A percentile compares a stretch with the other conserved stretches of the same genome.
phyloP scores from a whole-genome alignment of 2,797 vertebrate genomes.

The Cuniculus paca region DNA sequence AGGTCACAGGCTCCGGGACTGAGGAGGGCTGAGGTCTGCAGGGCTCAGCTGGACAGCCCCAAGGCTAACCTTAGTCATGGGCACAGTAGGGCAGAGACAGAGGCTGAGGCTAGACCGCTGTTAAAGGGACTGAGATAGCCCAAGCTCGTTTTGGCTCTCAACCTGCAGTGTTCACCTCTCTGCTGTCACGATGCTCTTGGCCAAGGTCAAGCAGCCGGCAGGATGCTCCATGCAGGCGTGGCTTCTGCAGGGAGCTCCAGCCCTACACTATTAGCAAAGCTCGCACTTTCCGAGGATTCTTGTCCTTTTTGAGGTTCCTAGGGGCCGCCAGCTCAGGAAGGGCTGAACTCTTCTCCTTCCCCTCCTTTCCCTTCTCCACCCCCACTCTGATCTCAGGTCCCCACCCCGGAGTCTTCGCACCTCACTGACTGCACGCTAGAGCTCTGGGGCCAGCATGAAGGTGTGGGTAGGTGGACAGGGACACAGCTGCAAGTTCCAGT shows the following conservation, averaged over 20 bases:
- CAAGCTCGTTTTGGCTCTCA: not conserved
- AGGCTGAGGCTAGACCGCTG: too few species aligned
- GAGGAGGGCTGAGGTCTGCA: not conserved
- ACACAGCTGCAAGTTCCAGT: not conserved
- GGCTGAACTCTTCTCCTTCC: not conserved
- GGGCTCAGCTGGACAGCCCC: not conserved
- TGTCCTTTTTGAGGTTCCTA: not conserved
- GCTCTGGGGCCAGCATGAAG: fast-evolving
- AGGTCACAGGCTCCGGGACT: not conserved
- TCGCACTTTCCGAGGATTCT: not conserved
- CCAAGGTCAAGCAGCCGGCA: too few species aligned
- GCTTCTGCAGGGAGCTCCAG: not conserved
- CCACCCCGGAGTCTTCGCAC: not conserved
- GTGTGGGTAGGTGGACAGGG: fast-evolving
- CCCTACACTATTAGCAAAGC: not conserved
- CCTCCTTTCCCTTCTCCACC: not conserved
- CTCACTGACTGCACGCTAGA: fast-evolving
- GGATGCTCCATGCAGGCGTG: not conserved
- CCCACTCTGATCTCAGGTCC: not conserved
- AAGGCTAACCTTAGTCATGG: not conserved
- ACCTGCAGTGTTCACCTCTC: not conserved
- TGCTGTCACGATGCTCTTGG: not conserved
- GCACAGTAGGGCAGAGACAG: too few species aligned
- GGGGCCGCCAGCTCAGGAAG: not conserved
- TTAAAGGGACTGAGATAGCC: too few species aligned